These are phyloP conservation scores for Diadegma fenestrale DNA, from an alignment of 2,888 invertebrate genomes.

Conservation along the genomic window DNA sequence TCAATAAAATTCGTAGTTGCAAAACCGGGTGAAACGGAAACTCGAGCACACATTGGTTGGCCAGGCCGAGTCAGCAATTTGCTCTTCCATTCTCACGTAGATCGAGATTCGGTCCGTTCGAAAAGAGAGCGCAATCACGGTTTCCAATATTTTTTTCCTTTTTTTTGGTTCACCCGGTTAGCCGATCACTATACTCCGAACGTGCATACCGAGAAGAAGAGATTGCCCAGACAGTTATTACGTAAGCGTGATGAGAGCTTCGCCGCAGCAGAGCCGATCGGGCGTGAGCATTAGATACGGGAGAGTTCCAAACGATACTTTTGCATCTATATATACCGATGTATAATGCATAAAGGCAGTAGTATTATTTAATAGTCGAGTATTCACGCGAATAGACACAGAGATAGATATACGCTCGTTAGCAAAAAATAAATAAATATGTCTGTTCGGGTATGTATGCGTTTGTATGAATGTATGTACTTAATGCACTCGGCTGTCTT, in stretches of 20 bases:
- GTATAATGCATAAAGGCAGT: slow-evolving; percentile 37
- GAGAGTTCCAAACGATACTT: slow-evolving; percentile 40
- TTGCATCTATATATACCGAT: background rate
- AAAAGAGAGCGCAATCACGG: slow-evolving; percentile 39
- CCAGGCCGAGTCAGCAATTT: background rate
- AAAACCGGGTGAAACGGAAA: background rate
- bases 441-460: background rate
- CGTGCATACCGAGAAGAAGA: slow-evolving; percentile 32
- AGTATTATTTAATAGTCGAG: slow-evolving; percentile 55
- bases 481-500: slow-evolving; percentile 18
- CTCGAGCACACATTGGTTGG: background rate
- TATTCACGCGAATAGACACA: slow-evolving; percentile 43
- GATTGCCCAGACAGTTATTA: slow-evolving; percentile 51
- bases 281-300: slow-evolving; percentile 54
- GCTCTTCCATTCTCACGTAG: background rate
- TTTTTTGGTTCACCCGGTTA: slow-evolving; percentile 1
- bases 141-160: background rate
- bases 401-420: slow-evolving; percentile 15
- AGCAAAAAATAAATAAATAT: slow-evolving; percentile 6
- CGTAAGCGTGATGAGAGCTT: slow-evolving; percentile 60
- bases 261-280: slow-evolving; percentile 61
- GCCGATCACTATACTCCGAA: background rate
- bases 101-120: slow-evolving; percentile 9
- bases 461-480: background rate
- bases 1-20: background rate